phyloP scores from a whole-genome alignment of 92 coral and sea anemone species.

The Diadumene lineata region DNA sequence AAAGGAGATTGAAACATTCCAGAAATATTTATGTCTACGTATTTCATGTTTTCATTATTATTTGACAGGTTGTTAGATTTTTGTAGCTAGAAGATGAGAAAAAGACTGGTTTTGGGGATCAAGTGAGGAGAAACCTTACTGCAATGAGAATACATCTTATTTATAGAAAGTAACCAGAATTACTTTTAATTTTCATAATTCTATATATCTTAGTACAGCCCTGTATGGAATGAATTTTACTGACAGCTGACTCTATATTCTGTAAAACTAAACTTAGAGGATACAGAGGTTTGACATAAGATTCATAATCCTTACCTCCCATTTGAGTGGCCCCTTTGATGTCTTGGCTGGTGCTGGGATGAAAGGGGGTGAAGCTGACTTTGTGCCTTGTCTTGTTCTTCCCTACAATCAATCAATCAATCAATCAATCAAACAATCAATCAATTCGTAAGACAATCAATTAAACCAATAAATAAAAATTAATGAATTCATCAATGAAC shows the following conservation, averaged over 20 bases:
- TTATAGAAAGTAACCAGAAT: too few relatives aligned
- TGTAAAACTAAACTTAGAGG: not conserved
- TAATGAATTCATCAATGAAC: not conserved
- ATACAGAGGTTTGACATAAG: not conserved
- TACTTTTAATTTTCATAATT: too few relatives aligned
- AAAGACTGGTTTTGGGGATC: too few relatives aligned
- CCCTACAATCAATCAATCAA: conserved; percentile 7
- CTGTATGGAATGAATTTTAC: not conserved
- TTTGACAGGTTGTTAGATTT: too few relatives aligned
- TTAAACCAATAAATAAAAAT: too few relatives aligned
- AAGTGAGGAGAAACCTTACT: too few relatives aligned
- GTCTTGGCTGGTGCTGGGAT: conserved; percentile 94
- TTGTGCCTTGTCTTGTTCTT: conserved; percentile 45
- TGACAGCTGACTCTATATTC: not conserved
- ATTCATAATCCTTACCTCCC: conserved; percentile 72
- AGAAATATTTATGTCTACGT: too few relatives aligned
- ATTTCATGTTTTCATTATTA: too few relatives aligned
- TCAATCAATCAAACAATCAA: not conserved
- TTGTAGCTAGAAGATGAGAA: too few relatives aligned
- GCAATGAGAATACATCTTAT: too few relatives aligned
- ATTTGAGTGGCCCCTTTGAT: conserved; percentile 72
- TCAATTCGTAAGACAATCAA: not conserved
- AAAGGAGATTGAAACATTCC: too few relatives aligned
- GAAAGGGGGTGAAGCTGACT: conserved; percentile 82
- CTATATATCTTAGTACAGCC: too few relatives aligned